Base-by-base conservation (phyloP, 2,113 vertebrate species). In the Porphyrio hochstetteri region DNA sequence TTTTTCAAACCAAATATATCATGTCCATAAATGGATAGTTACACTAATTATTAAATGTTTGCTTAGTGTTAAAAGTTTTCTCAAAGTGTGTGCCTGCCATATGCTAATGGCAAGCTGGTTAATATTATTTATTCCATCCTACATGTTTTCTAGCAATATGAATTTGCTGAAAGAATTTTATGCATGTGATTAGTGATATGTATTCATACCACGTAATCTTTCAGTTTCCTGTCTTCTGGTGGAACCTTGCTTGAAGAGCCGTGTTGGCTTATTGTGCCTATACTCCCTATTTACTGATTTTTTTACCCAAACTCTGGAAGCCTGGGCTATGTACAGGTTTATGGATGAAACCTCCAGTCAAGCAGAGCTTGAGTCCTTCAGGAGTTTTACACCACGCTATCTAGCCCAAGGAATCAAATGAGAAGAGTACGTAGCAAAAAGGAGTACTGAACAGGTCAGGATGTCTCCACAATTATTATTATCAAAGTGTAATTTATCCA, bases 401-500 rank as follows among this genome's bases (percentile, higher is more conserved):
- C 23, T 13, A 71, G 71, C 44, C 44, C 5, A 1, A 74, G 63
- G 64, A 71, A 31, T 23, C 18, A 2, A n/a, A 48, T 2, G 29
- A 48, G 72, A 86, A 60, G 52, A 16, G 35, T 25, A 48, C 4
- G 5, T 1, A 77, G 52, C 46, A 70, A 77, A 40, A 29, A 61
- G 36, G 69, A 59, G 23, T 11, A 23, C 44, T 42, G 71, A 76
- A 59, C 59, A 40, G 29, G 65, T 57, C 95, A 96, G 92, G 88
- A 78, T 93, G 65, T 84, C 87, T 95, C 56, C 60, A 83, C 60
- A 38, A 56, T 87, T 82, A 42, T 94, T 81, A 87, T 96, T 94
- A 96, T 71, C 90, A 80, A 97, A 82, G 80, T 96, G 85, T 96
- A 95, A 97, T 97, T 96, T 94, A 93, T 79, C 95, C 95, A 96